Conservation (phyloP, 2,113 vertebrate genomes). For the Phyllostomus hastatus region DNA sequence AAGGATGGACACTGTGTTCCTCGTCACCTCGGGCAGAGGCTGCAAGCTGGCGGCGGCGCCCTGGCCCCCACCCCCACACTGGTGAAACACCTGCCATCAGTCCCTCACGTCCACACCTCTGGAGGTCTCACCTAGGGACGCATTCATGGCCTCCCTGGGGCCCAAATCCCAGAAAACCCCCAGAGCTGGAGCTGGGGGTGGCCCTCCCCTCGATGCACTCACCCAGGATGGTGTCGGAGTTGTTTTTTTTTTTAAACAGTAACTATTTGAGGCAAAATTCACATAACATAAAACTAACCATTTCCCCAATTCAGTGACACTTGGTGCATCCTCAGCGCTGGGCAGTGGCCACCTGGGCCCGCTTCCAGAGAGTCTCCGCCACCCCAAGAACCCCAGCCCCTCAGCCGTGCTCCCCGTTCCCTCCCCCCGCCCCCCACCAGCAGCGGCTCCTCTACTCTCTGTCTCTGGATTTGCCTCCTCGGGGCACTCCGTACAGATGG, state of each 20-base stretch:
- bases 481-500: accelerated
- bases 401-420: accelerated
- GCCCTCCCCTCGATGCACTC: accelerated
- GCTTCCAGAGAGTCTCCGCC: accelerated
- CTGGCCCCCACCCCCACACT: accelerated
- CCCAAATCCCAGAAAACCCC: accelerated
- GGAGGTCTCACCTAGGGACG: not conserved
- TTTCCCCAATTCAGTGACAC: not conserved
- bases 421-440: accelerated
- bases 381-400: accelerated
- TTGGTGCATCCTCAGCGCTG: accelerated
- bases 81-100: accelerated
- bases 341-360: not conserved
- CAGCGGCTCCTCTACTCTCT: accelerated
- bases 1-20: not conserved
- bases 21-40: not conserved
- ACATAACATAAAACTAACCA: too few relatives aligned
- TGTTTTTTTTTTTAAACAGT: not conserved
- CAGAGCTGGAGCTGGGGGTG: too few relatives aligned
- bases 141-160: accelerated
- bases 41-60: accelerated
- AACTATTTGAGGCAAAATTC: not conserved
- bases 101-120: accelerated
- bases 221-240: not conserved
- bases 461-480: not conserved